phyloP scores from a whole-genome alignment of 2,113 vertebrate genomes.

The Casuarius casuarius region DNA sequence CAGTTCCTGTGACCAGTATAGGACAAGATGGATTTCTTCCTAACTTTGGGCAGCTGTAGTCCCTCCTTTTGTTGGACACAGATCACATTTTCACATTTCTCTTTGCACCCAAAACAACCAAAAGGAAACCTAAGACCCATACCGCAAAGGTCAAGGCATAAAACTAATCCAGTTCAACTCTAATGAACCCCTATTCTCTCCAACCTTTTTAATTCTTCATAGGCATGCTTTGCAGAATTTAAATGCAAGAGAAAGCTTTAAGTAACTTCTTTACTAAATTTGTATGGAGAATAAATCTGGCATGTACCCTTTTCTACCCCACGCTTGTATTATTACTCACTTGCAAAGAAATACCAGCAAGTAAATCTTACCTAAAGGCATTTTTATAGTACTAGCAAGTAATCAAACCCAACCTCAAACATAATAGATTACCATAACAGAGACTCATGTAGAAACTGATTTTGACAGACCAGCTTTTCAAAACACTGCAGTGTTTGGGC shows the following conservation, averaged over 20 bases:
- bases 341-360: not conserved
- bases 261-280: not conserved
- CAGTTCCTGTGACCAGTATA: not conserved
- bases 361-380: not conserved
- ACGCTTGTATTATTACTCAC: not conserved
- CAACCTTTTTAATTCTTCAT: not conserved
- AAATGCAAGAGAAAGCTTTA: not conserved
- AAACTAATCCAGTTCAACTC: not conserved
- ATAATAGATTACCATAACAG: not conserved
- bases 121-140: not conserved
- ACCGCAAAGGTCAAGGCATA: not conserved
- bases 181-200: not conserved
- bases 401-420: not conserved
- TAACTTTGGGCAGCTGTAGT: not conserved
- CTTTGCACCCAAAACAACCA: not conserved
- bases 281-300: not conserved
- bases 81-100: not conserved
- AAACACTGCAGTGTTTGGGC: not conserved
- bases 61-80: not conserved
- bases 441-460: not conserved
- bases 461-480: not conserved
- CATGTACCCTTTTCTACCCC: not conserved
- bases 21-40: not conserved
- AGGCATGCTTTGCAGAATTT: not conserved
- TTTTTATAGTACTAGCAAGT: not conserved